Percentiles rank a stretch among this genome's conserved stretches.
These are phyloP conservation scores for Goniozus legneri DNA, from an alignment of 1,140 invertebrate species.

Conservation along the genomic window DNA sequence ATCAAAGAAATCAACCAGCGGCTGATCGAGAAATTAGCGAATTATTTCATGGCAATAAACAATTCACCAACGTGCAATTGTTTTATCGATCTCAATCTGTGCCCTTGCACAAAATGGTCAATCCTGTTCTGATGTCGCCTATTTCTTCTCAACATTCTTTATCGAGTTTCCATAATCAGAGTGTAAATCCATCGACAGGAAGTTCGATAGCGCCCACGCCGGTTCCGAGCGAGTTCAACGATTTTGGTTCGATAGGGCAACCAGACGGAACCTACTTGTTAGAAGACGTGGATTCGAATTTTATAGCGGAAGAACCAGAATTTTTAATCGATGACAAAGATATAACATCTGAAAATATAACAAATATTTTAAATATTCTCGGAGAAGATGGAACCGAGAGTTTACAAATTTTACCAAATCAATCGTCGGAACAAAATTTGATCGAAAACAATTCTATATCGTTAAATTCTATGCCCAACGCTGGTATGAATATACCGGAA, in stretches of 20 bases:
- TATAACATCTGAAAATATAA: slow-evolving; percentile 48
- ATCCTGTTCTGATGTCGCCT: slow-evolving; percentile 42
- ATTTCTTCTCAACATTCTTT: slow-evolving; percentile 30
- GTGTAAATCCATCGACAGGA: slow-evolving; percentile 56
- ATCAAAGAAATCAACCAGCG: slow-evolving; percentile 35
- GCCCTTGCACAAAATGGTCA: slow-evolving; percentile 65
- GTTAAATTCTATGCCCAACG: slow-evolving; percentile 28
- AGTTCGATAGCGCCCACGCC: slow-evolving; percentile 68
- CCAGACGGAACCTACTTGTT: slow-evolving; percentile 51
- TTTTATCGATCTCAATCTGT: slow-evolving; percentile 71
- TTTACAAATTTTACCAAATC: slow-evolving; percentile 35
- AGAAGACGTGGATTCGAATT: slow-evolving; percentile 41
- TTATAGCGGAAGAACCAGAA: slow-evolving; percentile 40
- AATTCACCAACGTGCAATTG: slow-evolving; percentile 35
- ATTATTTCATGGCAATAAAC: slow-evolving; percentile 36
- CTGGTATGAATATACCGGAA: slow-evolving; percentile 27
- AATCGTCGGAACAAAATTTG: slow-evolving; percentile 28
- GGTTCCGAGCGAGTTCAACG: slow-evolving; percentile 67
- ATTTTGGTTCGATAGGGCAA: slow-evolving; percentile 60
- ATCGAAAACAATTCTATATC: slow-evolving; percentile 28
- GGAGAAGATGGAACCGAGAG: slow-evolving; percentile 37
- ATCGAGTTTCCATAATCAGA: slow-evolving; percentile 38
- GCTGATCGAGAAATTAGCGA: slow-evolving; percentile 49
- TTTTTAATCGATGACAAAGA: slow-evolving; percentile 46
- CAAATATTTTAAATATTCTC: slow-evolving; percentile 47